Base-by-base conservation (phyloP, 2,797 vertebrate species). In the Alauda arvensis region DNA sequence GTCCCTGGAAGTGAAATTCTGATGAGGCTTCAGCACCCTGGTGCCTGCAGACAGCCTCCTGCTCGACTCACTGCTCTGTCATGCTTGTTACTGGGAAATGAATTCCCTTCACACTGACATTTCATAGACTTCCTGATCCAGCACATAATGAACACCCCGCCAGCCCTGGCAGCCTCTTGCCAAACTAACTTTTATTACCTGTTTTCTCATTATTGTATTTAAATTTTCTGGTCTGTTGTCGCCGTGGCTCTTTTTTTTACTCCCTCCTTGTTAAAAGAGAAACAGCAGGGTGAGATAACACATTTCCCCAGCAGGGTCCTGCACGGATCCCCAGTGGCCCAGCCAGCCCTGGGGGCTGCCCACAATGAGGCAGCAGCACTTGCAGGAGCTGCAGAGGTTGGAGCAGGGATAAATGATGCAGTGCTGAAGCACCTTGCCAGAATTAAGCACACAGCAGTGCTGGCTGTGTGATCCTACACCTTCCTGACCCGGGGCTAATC, bases 41-140 rank as follows among this genome's bases (percentile, higher is more conserved):
- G 68, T 3, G 74, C 89, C 91, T 93, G 86, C 94, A 92, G 86
- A 93, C 89, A 92, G 88, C 74, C 85, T 84, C 83, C 65, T 23
- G 4, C 92, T 89, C 85, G 31, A 72, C 94, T 95, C 95, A 85
- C 80, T 66, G 82, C 77, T 84, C 82, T 95, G 94, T 95, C 93
- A 95, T 39, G 94, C 95, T 95, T 93, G 94, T 94, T 96, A 96
- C 88, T 81, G 82, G 56, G 94, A 96, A 96, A 96, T 95, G 89
- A 96, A 95, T 95, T 95, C 90, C 86, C 91, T 94, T 95, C 94
- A 92, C 91, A 79, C 92, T 95, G 95, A 92, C 95, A 95, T 95
- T 95, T 95, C 93, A 92, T 94, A 94, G 67, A 83, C 92, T 95
- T 92, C 92, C 89, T 85, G 89, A 88, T 91, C 88, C 61, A 82